Conservation (phyloP, 2,113 vertebrate species). For the Syngnathus scovelli region DNA sequence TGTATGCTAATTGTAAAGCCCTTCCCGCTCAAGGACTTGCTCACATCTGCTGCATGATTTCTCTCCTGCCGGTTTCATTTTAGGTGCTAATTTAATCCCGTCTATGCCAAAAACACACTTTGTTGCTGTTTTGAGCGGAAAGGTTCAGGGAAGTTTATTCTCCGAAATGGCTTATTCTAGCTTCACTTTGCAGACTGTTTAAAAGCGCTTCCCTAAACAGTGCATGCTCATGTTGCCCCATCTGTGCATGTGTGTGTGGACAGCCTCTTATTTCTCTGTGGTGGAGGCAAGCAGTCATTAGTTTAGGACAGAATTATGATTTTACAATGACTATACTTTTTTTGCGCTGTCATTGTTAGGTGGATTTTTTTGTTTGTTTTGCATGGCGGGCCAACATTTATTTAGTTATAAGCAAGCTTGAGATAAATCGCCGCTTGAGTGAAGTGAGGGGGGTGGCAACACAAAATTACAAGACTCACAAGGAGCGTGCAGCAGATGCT, state of each 20-base stretch:
- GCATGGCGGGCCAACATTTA: too few species aligned
- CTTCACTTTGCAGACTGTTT: not conserved
- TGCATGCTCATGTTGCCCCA: constrained; percentile 10
- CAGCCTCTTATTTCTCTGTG: constrained; percentile 37
- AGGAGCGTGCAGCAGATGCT: too few species aligned
- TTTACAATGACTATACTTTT: not conserved
- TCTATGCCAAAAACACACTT: not conserved
- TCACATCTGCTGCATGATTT: not conserved
- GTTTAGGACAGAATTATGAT: not conserved
- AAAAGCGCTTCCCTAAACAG: not conserved
- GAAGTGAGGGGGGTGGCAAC: too few species aligned
- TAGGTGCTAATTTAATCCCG: not conserved
- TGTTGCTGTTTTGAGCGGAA: not conserved
- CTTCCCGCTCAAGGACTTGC: not conserved
- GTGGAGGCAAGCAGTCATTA: not conserved
- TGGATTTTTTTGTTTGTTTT: too few species aligned
- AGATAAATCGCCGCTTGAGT: too few species aligned
- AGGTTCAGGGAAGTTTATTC: not conserved
- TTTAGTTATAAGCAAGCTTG: too few species aligned
- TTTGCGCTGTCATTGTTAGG: too few species aligned
- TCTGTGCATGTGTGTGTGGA: constrained; percentile 14
- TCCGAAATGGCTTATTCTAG: constrained; percentile 1
- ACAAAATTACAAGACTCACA: too few species aligned
- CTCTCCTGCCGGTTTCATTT: not conserved
- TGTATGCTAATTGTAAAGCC: not conserved